Evolutionary conservation across 2,113 vertebrate species (phyloP).

Genomic region (Xiphophorus maculatus): DNA sequence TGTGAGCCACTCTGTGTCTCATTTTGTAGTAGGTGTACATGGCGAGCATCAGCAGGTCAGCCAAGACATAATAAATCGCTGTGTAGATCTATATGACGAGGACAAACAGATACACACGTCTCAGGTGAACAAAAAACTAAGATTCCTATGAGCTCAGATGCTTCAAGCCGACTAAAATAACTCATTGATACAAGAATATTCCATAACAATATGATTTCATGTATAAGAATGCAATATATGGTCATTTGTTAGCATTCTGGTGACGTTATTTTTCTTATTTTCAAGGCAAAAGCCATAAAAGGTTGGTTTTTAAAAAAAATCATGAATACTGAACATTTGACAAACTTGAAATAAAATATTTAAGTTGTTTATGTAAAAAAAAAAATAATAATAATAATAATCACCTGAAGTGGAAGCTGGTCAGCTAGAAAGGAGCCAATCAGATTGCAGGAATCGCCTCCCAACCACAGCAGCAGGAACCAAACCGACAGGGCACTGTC

Average conservation of each 20-base stretch:
- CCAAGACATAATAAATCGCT: conserved; percentile 90
- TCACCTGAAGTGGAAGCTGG: conserved; percentile 95
- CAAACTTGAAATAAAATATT: background rate
- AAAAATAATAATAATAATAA: background rate
- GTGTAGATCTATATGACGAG: conserved; percentile 86
- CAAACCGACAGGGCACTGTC: conserved; percentile 92
- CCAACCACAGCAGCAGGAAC: conserved; percentile 94
- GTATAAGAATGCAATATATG: background rate
- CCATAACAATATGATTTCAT: background rate
- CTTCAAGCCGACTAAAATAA: background rate
- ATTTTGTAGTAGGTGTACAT: conserved; percentile 88
- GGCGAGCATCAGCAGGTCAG: conserved; percentile 87
- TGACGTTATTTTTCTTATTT: background rate
- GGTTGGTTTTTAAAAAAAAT: background rate
- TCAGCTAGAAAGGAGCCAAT: conserved; percentile 92
- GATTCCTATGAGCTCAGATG: background rate
- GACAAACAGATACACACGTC: conserved; percentile 5
- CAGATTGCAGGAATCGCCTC: conserved; percentile 92
- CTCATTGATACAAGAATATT: background rate
- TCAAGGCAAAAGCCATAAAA: background rate
- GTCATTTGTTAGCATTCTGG: background rate
- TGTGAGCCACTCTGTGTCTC: conserved; percentile 70
- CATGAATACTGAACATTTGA: background rate
- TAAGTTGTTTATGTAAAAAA: background rate
- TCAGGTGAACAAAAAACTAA: background rate